These are phyloP conservation scores for Zosterops borbonicus DNA, from an alignment of 2,113 vertebrate species.

Conservation along the genomic window DNA sequence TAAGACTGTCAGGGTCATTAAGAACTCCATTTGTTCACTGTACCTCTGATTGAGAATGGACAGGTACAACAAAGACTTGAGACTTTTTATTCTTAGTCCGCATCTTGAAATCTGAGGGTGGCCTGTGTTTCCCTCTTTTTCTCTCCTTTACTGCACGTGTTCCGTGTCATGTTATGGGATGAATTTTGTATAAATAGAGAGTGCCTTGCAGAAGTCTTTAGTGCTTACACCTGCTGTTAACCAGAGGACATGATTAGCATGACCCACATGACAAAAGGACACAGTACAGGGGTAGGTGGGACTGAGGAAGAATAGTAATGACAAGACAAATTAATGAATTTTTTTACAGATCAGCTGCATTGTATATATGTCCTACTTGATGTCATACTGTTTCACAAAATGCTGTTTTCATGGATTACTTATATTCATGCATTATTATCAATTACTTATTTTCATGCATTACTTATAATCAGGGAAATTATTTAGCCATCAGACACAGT, in stretches of 20 bases:
- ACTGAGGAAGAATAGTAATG: neutral
- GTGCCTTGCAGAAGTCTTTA: neutral
- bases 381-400: neutral
- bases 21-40: neutral
- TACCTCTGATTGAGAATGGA: neutral
- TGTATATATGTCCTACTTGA: neutral
- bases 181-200: neutral
- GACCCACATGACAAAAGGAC: neutral
- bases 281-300: neutral
- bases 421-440: neutral
- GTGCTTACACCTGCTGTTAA: neutral
- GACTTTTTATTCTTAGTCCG: neutral
- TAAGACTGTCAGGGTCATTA: neutral
- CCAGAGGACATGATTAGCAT: fast-evolving
- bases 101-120: neutral
- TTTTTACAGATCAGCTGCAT: neutral
- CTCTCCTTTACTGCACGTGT: neutral
- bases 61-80: neutral
- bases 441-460: too few relatives aligned
- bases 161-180: neutral
- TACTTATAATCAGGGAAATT: neutral
- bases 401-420: neutral
- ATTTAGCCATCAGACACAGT: neutral
- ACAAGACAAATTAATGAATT: fast-evolving
- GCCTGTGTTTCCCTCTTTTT: neutral